These are phyloP conservation scores for Lates calcarifer DNA, from an alignment of 2,113 vertebrate species.

Conservation along the genomic window DNA sequence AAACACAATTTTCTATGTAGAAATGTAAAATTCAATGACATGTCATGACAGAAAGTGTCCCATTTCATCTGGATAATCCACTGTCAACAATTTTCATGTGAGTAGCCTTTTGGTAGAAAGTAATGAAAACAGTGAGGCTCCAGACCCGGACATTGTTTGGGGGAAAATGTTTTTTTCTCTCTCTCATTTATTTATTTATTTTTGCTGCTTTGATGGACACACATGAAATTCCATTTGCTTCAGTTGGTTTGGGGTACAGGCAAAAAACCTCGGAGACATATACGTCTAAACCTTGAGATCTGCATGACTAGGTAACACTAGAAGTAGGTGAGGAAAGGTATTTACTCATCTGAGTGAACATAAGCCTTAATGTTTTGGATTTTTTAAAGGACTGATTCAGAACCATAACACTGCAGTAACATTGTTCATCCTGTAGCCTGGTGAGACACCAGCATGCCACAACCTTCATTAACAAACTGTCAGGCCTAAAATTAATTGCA, in stretches of 20 bases:
- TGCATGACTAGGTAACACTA: background rate
- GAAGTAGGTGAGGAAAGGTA: background rate
- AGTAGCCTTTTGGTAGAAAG: background rate
- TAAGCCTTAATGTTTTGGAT: background rate
- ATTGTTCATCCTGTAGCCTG: background rate
- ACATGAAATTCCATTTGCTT: background rate
- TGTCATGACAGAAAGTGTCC: background rate
- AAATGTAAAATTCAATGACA: no score
- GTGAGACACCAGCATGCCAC: slow-evolving; percentile 1
- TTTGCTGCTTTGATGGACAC: background rate
- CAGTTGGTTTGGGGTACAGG: background rate
- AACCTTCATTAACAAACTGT: slow-evolving; percentile 43
- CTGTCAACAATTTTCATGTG: background rate
- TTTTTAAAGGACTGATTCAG: background rate
- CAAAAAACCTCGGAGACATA: background rate
- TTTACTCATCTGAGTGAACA: no score
- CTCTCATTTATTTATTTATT: background rate
- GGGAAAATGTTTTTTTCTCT: background rate
- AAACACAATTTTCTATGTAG: no score
- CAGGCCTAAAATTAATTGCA: slow-evolving; percentile 36
- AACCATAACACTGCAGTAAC: background rate
- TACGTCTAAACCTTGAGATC: background rate
- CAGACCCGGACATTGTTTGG: background rate
- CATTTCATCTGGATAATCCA: background rate
- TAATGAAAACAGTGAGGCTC: background rate